Evolutionary conservation across 2,797 vertebrate genomes (phyloP).

Genomic region (Pantherophis vulpinus): DNA sequence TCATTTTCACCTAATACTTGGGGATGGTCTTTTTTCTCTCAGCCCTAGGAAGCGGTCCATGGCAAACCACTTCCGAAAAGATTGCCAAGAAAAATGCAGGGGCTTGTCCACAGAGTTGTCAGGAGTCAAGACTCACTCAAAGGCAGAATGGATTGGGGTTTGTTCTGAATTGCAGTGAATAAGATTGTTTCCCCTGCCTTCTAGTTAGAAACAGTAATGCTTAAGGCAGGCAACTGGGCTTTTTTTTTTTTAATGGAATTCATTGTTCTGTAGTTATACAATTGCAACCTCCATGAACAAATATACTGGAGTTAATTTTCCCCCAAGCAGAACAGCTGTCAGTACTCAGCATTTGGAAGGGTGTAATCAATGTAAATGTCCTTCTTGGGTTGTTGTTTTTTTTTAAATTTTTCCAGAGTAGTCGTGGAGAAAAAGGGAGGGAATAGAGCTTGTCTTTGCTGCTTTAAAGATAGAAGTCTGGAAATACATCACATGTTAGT

Average conservation of each 20-base stretch:
- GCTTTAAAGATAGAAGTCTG: slow-evolving; percentile 42
- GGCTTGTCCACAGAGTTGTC: not conserved
- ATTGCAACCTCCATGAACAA: slow-evolving; percentile 2
- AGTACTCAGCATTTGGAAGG: slow-evolving; percentile 22
- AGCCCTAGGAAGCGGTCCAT: not conserved
- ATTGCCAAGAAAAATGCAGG: not conserved
- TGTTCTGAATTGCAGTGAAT: not conserved
- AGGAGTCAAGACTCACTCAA: not conserved
- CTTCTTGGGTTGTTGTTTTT: slow-evolving; percentile 41
- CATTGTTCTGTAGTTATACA: not conserved
- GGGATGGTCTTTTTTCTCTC: not conserved
- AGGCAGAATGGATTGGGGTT: not conserved
- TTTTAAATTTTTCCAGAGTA: not conserved
- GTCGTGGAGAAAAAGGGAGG: not conserved
- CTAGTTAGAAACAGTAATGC: not conserved
- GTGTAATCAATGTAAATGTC: slow-evolving; percentile 26
- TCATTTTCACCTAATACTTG: not conserved
- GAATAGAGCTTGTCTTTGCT: slow-evolving; percentile 11
- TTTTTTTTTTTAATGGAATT: not conserved
- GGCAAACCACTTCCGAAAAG: not conserved
- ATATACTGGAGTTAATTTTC: not conserved
- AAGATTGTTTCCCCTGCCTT: not conserved
- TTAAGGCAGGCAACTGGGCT: not conserved
- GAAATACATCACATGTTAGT: slow-evolving; percentile 33
- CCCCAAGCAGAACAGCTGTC: not conserved